Percentiles rank a stretch among this genome's conserved stretches.
phyloP scores from a whole-genome alignment of 2,113 vertebrate genomes.

The Indicator maculatus region DNA sequence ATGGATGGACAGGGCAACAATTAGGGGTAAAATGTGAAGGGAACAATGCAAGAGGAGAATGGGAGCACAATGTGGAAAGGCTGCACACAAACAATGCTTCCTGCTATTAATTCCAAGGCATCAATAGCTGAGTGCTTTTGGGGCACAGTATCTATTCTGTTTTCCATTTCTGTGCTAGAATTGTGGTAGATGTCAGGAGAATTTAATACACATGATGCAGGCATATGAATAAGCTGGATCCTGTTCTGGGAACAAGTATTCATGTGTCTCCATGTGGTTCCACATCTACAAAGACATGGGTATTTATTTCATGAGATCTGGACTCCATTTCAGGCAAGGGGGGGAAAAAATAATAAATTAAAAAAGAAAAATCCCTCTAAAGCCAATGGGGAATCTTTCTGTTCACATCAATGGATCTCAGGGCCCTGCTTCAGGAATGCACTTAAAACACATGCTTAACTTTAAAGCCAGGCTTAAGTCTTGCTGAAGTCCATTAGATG shows the following conservation, averaged over 20 bases:
- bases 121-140: not conserved
- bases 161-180: slow-evolving; percentile 43
- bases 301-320: slow-evolving; percentile 48
- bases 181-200: slow-evolving; percentile 36
- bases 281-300: not conserved
- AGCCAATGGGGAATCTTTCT: not conserved
- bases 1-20: rapidly evolving
- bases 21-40: not conserved
- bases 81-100: not conserved
- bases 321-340: slow-evolving; percentile 20
- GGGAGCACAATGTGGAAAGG: not conserved
- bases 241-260: slow-evolving; percentile 11
- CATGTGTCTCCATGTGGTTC: slow-evolving; percentile 21
- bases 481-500: not conserved
- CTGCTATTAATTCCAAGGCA: slow-evolving; percentile 22
- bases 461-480: slow-evolving; percentile 27
- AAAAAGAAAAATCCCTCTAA: not conserved
- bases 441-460: not conserved
- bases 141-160: slow-evolving; percentile 44
- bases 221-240: slow-evolving; percentile 35
- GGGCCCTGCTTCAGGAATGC: not conserved
- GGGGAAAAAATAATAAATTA: too few relatives aligned
- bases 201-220: slow-evolving; percentile 42
- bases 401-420: not conserved
- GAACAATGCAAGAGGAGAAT: not conserved